Evolutionary conservation across 2,797 vertebrate genomes (phyloP).

Genomic region (Sebastes paucispinis): DNA sequence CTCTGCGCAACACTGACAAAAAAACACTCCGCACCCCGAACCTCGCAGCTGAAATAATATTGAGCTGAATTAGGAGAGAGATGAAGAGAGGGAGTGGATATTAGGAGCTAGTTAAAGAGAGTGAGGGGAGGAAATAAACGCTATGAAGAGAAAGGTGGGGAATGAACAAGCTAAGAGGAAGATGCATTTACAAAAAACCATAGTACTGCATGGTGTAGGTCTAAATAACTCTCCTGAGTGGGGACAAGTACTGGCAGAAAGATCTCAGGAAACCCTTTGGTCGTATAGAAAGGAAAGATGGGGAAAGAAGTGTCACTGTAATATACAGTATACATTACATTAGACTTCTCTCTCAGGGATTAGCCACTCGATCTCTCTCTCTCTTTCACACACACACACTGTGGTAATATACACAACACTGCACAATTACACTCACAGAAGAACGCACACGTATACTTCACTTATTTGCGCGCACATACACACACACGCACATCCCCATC

Average conservation of each 20-base stretch:
- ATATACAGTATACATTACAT: conserved; percentile 46
- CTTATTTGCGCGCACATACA: conserved; percentile 22
- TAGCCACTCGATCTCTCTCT: conserved; percentile 2
- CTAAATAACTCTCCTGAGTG: neutral
- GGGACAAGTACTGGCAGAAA: conserved; percentile 1
- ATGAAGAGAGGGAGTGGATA: conserved; percentile 14
- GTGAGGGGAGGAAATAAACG: neutral
- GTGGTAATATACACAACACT: conserved; percentile 2
- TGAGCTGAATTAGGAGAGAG: conserved; percentile 30
- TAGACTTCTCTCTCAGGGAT: conserved; percentile 26
- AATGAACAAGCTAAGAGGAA: conserved; percentile 13
- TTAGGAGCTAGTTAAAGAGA: conserved; percentile 15
- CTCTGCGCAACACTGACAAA: conserved; percentile 22
- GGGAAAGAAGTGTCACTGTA: conserved; percentile 16
- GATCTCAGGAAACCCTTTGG: conserved; percentile 17
- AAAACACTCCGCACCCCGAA: conserved; percentile 8
- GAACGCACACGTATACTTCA: neutral
- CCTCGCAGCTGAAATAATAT: conserved; percentile 39
- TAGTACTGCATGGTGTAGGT: neutral
- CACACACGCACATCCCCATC: conserved; percentile 43
- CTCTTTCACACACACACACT: neutral
- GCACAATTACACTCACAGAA: conserved; percentile 17
- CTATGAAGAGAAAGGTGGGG: neutral
- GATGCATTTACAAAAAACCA: conserved; percentile 6
- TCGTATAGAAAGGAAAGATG: conserved; percentile 16